Percentiles rank a stretch among this genome's conserved stretches.
Evolutionary conservation across 1,140 invertebrate genomes (phyloP).

Genomic region (Mylabris phalerata): DNA sequence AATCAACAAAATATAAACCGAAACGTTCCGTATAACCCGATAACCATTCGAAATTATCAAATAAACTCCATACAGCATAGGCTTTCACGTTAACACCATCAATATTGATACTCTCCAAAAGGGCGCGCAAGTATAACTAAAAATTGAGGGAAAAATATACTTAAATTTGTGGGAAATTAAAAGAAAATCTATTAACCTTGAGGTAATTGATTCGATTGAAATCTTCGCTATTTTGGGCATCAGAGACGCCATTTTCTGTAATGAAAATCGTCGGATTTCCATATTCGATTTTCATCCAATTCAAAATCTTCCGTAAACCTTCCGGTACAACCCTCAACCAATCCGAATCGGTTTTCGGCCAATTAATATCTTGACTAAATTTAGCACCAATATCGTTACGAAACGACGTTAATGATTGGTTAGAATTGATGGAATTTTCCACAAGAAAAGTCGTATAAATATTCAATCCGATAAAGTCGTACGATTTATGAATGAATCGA

Average conservation of each 20-base stretch:
- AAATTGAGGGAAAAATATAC: not conserved
- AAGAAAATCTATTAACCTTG: not conserved
- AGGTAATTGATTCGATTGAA: slow-evolving; percentile 44
- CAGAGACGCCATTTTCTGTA: slow-evolving; percentile 62
- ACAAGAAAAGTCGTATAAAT: slow-evolving; percentile 44
- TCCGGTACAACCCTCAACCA: slow-evolving; percentile 38
- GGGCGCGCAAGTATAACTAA: slow-evolving; percentile 43
- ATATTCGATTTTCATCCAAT: slow-evolving; percentile 54
- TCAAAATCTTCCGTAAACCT: slow-evolving; percentile 49
- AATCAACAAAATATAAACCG: slow-evolving; percentile 12
- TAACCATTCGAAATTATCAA: slow-evolving; percentile 78
- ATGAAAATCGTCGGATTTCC: slow-evolving; percentile 53
- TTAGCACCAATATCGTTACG: slow-evolving; percentile 14
- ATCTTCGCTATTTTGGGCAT: slow-evolving; percentile 49
- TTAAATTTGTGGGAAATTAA: not conserved
- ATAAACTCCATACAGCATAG: slow-evolving; percentile 65
- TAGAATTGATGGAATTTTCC: not conserved
- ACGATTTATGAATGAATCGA: slow-evolving; percentile 32
- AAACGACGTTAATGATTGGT: not conserved
- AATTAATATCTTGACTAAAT: slow-evolving; percentile 11
- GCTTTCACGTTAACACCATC: slow-evolving; percentile 57
- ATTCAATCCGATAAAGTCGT: slow-evolving; percentile 23
- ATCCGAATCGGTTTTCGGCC: slow-evolving; percentile 3
- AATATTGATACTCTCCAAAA: slow-evolving; percentile 54
- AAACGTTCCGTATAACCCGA: slow-evolving; percentile 47